phyloP scores from a whole-genome alignment of 1,140 invertebrate genomes.

The Plodia interpunctella region DNA sequence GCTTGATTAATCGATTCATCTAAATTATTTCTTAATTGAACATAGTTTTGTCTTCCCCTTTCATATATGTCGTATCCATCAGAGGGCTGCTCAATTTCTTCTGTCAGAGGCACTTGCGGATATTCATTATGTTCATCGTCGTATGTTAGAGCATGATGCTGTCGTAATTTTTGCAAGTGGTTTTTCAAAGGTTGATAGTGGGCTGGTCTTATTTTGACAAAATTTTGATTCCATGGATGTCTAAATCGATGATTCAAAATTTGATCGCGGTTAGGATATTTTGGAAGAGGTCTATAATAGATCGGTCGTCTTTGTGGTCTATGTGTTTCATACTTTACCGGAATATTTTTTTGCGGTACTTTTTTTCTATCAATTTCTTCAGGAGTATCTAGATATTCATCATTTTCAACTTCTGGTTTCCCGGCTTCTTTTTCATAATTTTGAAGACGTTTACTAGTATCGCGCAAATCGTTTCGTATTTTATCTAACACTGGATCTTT shows the following conservation, averaged over 20 bases:
- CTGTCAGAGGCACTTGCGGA: constrained; percentile 45
- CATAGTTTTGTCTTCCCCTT: constrained; percentile 60
- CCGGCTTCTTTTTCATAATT: constrained; percentile 58
- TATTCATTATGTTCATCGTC: constrained; percentile 68
- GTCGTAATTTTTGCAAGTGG: constrained; percentile 54
- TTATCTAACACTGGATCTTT: constrained; percentile 62
- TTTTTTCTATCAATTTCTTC: constrained; percentile 53
- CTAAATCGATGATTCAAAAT: constrained; percentile 56
- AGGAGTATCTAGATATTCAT: constrained; percentile 54
- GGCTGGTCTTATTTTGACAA: constrained; percentile 62
- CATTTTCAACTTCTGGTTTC: constrained; percentile 40
- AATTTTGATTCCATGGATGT: constrained; percentile 64
- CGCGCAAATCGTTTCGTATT: constrained; percentile 60
- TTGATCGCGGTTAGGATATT: constrained; percentile 40
- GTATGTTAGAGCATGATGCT: constrained; percentile 66
- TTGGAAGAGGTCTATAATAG: constrained; percentile 49
- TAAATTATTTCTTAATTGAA: constrained; percentile 51
- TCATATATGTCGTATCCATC: constrained; percentile 72
- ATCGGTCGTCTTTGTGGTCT: constrained; percentile 50
- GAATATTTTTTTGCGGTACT: constrained; percentile 54
- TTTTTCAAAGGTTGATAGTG: constrained; percentile 65
- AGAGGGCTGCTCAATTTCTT: constrained; percentile 41
- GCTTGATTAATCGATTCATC: constrained; percentile 62
- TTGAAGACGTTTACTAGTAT: constrained; percentile 55
- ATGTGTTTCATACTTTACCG: constrained; percentile 60